These are phyloP conservation scores for Drosophila murphyi DNA, from an alignment of 1,140 invertebrate species.

Conservation along the genomic window DNA sequence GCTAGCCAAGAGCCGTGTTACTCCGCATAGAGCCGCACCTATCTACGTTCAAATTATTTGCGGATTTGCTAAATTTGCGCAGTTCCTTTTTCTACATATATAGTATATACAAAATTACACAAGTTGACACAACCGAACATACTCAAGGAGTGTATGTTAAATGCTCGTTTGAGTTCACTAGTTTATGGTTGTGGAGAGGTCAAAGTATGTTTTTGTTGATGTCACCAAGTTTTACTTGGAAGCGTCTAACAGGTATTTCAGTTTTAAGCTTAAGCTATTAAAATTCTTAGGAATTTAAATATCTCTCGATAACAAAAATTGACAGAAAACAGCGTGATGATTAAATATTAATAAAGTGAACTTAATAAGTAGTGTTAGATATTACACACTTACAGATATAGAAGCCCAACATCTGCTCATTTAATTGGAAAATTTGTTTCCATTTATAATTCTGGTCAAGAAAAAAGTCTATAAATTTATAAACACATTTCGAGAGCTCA, in stretches of 20 bases:
- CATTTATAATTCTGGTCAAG: background rate
- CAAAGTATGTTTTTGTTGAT: background rate
- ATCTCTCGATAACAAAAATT: no score
- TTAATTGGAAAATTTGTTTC: no score
- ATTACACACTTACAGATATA: no score
- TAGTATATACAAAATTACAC: slow-evolving; percentile 44
- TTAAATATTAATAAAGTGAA: background rate
- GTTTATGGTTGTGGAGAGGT: background rate
- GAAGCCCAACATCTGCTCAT: no score
- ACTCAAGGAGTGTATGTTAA: slow-evolving; percentile 11
- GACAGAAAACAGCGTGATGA: background rate
- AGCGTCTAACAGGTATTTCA: background rate
- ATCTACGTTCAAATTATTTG: slow-evolving; percentile 75
- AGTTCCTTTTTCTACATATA: slow-evolving; percentile 45
- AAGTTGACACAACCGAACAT: slow-evolving; percentile 48
- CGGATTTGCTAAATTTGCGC: slow-evolving; percentile 74
- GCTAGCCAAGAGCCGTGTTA: slow-evolving; percentile 28
- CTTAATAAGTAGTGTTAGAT: no score
- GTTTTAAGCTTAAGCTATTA: no score
- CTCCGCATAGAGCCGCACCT: slow-evolving; percentile 40
- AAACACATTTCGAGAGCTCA: no score
- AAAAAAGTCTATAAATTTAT: background rate
- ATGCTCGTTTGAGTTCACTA: slow-evolving; percentile 5
- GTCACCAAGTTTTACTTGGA: background rate
- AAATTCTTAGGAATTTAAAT: no score